Evolutionary conservation across 2,888 invertebrate species (phyloP), one percentile per base, ranked within the genome.

Genomic region (Diploptera punctata): DNA sequence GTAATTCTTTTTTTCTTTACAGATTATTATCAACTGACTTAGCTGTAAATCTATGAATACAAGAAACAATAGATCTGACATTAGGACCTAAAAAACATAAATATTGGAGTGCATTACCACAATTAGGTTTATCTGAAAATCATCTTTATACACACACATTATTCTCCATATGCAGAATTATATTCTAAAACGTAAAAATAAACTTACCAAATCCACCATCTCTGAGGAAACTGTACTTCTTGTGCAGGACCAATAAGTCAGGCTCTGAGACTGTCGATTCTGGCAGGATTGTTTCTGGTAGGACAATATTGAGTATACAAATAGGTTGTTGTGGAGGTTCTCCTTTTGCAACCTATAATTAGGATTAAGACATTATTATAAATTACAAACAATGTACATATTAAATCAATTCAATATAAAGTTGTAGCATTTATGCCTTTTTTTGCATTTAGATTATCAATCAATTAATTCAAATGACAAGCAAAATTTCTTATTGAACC

Each of bases 261-360:
- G 86, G 84, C 73, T 86, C 86, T 78, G 18, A 79, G 0, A 83
- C 81, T 67, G 83, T 81, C 29, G 89, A 86, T 78, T 91, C 90
- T 3, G 89, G 88, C 70, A 90, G 87, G 38, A 91, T 90, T 80
- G 93, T 93, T 81, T 97, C 97, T 33, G 99, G 99, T 75, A 99
- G 90, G 79, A 96, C 94, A 77, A 99, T 96, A 82, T 99, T 98
- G 60, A 99, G 89, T 76, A 98, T 94, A 81, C 99, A 99, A 77
- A 99, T 94, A 19, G 96, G 96, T 79, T 92, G 91, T 81, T 96
- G 96, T 16, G 94, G 91, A 24, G 91, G 91, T 79, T 95, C 95
- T 65, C 92, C 91, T 81, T 91, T 90, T 52, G 90, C 87, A 71
- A 85, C 82, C 84, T 84, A 67, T 21, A 33, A n/a, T n/a, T n/a